Percentiles rank a stretch among this genome's conserved stretches.
Evolutionary conservation across 2,888 invertebrate genomes (phyloP).

Genomic region (Ennomos quercinarius): DNA sequence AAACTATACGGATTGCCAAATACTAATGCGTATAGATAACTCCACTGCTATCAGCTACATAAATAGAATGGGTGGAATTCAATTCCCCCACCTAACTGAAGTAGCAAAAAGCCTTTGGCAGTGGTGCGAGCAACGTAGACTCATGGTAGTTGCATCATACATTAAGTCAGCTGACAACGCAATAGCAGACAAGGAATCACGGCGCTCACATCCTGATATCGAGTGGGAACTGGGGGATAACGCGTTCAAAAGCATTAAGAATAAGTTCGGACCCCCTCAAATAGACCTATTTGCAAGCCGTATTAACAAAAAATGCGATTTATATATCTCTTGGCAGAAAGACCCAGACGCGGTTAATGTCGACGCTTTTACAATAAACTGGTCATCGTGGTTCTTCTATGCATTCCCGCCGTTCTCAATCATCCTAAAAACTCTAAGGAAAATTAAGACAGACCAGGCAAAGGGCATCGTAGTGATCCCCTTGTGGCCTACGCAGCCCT

Average conservation of each 20-base stretch:
- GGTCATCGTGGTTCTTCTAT: not conserved
- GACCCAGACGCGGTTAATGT: not conserved
- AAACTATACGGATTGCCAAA: too few relatives aligned
- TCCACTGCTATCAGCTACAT: too few relatives aligned
- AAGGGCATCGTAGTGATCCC: conserved; percentile 2
- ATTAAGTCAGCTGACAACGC: too few relatives aligned
- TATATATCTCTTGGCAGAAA: not conserved
- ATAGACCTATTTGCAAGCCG: conserved; percentile 11
- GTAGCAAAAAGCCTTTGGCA: too few relatives aligned
- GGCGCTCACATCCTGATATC: too few relatives aligned
- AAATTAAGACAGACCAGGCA: conserved; percentile 3
- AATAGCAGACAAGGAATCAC: too few relatives aligned
- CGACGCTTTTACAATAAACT: conserved; percentile 5
- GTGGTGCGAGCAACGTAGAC: too few relatives aligned
- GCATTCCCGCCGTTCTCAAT: conserved; percentile 6
- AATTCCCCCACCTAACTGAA: too few relatives aligned
- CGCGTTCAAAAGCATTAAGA: not conserved
- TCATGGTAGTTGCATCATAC: too few relatives aligned
- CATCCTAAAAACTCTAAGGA: too few relatives aligned
- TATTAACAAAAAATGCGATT: conserved; percentile 6
- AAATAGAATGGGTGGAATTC: too few relatives aligned
- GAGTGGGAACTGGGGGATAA: not conserved
- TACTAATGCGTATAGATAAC: too few relatives aligned
- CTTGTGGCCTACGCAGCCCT: not conserved
- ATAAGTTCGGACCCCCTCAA: not conserved